Evolutionary conservation across 2,797 vertebrate species (phyloP).

Genomic region (Anguilla obscura): DNA sequence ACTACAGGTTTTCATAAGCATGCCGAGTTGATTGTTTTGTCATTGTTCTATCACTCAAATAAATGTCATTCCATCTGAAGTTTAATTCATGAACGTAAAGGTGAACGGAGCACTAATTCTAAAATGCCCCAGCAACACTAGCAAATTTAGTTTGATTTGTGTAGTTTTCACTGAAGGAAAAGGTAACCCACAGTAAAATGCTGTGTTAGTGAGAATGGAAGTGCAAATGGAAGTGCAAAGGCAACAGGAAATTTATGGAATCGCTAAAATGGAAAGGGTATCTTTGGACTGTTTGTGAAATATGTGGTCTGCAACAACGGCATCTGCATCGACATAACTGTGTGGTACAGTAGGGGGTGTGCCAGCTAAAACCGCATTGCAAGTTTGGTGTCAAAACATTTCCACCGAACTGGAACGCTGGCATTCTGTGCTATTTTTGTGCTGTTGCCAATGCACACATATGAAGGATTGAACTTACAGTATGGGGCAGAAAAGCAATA

Average conservation of each 20-base stretch:
- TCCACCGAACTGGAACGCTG: not conserved
- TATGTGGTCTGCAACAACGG: not conserved
- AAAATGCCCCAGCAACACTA: not conserved
- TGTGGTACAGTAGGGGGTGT: not conserved
- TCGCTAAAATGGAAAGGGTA: not conserved
- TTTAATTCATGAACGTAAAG: not conserved
- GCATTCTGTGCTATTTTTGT: not conserved
- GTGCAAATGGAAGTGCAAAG: not conserved
- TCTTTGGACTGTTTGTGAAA: not conserved
- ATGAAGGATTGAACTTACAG: not conserved
- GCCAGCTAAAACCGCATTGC: not conserved
- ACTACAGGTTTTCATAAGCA: not conserved
- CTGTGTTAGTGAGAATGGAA: not conserved
- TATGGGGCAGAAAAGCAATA: too few species aligned
- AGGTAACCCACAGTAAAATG: not conserved
- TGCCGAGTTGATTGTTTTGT: not conserved
- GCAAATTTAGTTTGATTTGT: not conserved
- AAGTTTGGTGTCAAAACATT: not conserved
- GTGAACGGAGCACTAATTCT: not conserved
- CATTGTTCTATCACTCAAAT: not conserved
- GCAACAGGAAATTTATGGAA: not conserved
- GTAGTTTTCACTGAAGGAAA: not conserved
- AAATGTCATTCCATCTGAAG: not conserved
- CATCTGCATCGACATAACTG: not conserved
- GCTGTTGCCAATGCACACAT: not conserved